Evolutionary conservation across 2,888 invertebrate genomes (phyloP).

Genomic region (Mesorhabditis spiculigera): DNA sequence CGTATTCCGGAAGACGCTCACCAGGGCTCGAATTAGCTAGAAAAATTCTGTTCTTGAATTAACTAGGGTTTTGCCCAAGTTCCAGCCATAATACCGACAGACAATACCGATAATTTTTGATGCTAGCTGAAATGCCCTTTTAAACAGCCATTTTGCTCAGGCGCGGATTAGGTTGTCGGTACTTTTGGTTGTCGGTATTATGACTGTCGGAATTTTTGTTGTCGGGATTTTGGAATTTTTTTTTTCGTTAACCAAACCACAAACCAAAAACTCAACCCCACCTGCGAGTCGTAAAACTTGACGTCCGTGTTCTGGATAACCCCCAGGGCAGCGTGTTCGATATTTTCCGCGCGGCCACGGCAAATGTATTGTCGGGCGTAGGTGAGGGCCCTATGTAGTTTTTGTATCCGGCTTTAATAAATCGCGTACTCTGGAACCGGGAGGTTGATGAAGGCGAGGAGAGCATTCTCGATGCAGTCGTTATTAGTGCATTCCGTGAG

Average conservation of each 20-base stretch:
- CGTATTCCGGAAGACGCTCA: constrained; percentile 42
- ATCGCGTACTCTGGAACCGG: constrained; percentile 7
- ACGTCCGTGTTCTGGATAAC: constrained; percentile 17
- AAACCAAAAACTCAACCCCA: not conserved
- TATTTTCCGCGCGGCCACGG: not conserved
- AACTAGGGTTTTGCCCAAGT: too few species aligned
- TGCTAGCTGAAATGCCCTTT: too few species aligned
- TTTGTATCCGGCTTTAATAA: constrained; percentile 12
- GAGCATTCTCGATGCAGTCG: not conserved
- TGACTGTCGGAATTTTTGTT: not conserved
- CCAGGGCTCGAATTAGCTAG: constrained; percentile 27
- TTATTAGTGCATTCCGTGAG: constrained; percentile 2
- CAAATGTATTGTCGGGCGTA: constrained; percentile 8
- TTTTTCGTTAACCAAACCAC: not conserved
- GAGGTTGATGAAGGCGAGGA: constrained; percentile 10
- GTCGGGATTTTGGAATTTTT: not conserved
- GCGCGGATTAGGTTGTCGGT: too few species aligned
- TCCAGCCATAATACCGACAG: too few species aligned
- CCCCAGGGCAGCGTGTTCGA: constrained; percentile 22
- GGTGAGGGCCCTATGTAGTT: not conserved
- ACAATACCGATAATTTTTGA: too few species aligned
- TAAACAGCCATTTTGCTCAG: too few species aligned
- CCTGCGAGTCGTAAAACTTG: constrained; percentile 24
- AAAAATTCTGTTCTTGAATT: not conserved
- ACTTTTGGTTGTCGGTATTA: too few species aligned